Evolutionary conservation across 2,888 invertebrate species (phyloP), one percentile per base, ranked within the genome.

Genomic region (Cylloceria caligata): DNA sequence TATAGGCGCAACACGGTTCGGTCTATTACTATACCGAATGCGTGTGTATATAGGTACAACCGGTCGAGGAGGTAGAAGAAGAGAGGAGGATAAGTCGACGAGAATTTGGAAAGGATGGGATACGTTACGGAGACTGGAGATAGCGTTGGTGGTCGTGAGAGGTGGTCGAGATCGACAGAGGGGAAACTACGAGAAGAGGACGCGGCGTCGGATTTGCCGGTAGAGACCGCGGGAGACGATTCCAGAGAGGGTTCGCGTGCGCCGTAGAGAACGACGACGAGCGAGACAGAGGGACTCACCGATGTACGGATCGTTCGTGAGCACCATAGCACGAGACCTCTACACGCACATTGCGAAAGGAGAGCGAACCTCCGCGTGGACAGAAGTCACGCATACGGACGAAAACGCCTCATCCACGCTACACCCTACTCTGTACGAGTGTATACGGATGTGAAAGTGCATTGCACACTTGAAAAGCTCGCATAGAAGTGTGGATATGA

Each of bases 81-180:
- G 62, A 45, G 69, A 52, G 21, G 47, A 34, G 72, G 65, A 68
- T 39, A 62, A 68, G 62, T 80, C 39, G 69, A 67, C 36, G 69
- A 36, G 55, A 27, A 47, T 72, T 72, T 45, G 60, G 77, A 13
- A 65, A 69, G 67, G 69, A 68, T 71, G 67, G 67, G 67, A 19
- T 72, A 65, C 52, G 73, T 81, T 57, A 85, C 85, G 73, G 84
- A 84, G 79, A 81, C 75, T 80, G 65, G 80, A 81, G 81, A 79
- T 52, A 69, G 36, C 49, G 65, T 49, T 39, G 60, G 42, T 72
- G 49, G 71, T 60, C 65, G 69, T 67, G 77, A 75, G 72, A 49
- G 80, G 60, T 45, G 67, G 71, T 52, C 39, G 81, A 81, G 69
- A 81, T 67, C 79, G 80, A 83, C 80, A 84, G 80, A 84, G 86